phyloP scores from a whole-genome alignment of 2,113 vertebrate genomes.

The Rutilus rutilus region DNA sequence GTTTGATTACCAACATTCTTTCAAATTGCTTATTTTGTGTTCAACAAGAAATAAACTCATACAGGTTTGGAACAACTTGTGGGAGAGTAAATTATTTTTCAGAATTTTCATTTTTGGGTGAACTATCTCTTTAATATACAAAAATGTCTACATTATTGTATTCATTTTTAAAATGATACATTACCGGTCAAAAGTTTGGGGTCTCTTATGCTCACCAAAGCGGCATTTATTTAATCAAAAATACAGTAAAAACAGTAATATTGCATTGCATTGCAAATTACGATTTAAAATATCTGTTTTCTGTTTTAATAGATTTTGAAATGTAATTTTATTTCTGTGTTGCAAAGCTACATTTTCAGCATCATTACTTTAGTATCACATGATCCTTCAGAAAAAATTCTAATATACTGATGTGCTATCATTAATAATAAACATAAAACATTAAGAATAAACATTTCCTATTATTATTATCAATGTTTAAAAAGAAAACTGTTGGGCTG shows the following conservation, averaged over 20 bases:
- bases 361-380: background rate
- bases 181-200: background rate
- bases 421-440: no score
- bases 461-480: background rate
- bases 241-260: background rate
- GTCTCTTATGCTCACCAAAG: background rate
- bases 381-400: background rate
- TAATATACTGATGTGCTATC: background rate
- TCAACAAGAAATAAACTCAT: no score
- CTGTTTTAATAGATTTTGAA: background rate
- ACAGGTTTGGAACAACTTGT: no score
- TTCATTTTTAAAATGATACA: background rate
- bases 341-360: background rate
- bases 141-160: background rate
- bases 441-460: background rate
- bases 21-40: no score
- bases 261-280: no score
- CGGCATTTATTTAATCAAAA: background rate
- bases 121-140: background rate
- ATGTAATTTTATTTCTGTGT: background rate
- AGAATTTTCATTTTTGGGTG: no score
- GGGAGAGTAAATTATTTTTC: no score
- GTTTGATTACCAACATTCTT: no score
- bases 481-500: background rate
- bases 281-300: background rate